These are phyloP conservation scores for Camelus bactrianus DNA, from an alignment of 2,113 vertebrate species.

Conservation along the genomic window DNA sequence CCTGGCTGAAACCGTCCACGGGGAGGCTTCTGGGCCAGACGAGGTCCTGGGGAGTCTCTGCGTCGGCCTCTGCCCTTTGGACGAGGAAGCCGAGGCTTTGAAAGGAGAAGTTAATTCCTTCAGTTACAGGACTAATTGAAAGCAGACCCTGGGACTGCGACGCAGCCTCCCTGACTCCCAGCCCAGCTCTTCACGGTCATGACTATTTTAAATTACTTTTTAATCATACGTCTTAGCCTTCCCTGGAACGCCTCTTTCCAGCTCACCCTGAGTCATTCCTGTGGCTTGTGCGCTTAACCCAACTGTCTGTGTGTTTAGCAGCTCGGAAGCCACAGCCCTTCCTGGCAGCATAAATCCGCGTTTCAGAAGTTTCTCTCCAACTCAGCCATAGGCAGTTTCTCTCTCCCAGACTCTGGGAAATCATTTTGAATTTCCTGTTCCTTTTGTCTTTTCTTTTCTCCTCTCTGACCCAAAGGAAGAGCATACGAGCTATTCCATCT, in stretches of 20 bases:
- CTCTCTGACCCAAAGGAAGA: neutral
- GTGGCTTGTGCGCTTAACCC: rapidly evolving
- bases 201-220: neutral
- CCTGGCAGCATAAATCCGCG: neutral
- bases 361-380: neutral
- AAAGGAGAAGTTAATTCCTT: neutral
- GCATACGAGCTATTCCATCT: neutral
- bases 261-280: rapidly evolving
- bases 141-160: conserved; percentile 22
- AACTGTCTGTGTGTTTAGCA: rapidly evolving
- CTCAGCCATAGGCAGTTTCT: neutral
- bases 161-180: neutral
- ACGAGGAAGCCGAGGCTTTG: neutral
- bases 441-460: neutral
- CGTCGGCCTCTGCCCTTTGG: neutral
- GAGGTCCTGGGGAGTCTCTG: neutral
- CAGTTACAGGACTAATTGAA: conserved; percentile 10
- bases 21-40: neutral
- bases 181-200: neutral
- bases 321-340: neutral
- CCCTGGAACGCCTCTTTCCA: neutral
- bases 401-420: neutral
- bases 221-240: neutral
- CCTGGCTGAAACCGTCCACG: neutral
- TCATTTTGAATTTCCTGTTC: neutral